Evolutionary conservation across 2,888 invertebrate species (phyloP), one percentile per base, ranked within the genome.

Genomic region (Synergus itoensis): DNA sequence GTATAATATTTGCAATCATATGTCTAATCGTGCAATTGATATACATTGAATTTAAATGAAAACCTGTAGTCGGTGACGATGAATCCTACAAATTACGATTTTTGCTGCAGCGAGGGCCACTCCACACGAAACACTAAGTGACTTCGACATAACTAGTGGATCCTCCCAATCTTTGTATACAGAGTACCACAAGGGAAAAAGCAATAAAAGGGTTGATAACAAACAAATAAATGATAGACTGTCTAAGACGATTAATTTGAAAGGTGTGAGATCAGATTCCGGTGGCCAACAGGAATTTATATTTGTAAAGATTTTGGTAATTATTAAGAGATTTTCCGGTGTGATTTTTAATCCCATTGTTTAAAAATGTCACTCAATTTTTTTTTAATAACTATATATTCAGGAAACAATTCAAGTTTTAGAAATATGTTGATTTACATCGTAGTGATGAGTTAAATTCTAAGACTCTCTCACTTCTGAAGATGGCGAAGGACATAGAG

Each of bases 71-170:
- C 43, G 18, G 45, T 48, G 28, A 21, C 69, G 69, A 16, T 69
- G 69, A 69, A 69, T 28, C 14, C 69, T 69, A 45, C 69, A 69
- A 8, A 69, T 69, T 0, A 69, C 9, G 16, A 80, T 80, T 63
- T 80, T 80, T 1, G 67, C 28, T 4, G 69, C 69, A 8, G 62
- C 18, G 16, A 79, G 76, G 57, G 57, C 1, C 1, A 77, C 79
- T n/a, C 76, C 80, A 43, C 76, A 80, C 12, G 76, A 60, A 5
- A 80, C 41, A 14, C 79, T 79, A 21, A 80, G 53, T 14, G 80
- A 79, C 8, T 79, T 79, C 2, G 65, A 62, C 63, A 80, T 57
- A 21, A 79, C 67, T 2, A 67, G 43, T 5, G 73, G 79, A 79
- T 80, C 21, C 1, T 65, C 21, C 48, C 60, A 69, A 79, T 80